Evolutionary conservation across 1,140 invertebrate species (phyloP).

Genomic region (Lycorma delicatula): DNA sequence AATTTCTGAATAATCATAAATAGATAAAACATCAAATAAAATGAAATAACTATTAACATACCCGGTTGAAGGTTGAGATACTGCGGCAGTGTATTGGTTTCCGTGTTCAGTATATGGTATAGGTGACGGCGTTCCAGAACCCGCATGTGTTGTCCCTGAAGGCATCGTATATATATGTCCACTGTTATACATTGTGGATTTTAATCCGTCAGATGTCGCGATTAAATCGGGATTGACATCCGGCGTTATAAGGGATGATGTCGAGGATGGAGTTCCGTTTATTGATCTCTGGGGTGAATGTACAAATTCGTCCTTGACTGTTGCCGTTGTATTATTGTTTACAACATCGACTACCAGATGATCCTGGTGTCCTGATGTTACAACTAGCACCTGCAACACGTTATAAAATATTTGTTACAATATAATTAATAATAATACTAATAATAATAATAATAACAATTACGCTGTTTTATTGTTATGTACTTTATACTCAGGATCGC

Average conservation of each 20-base stretch:
- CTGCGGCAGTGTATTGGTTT: conserved; percentile 42
- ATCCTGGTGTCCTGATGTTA: conserved; percentile 31
- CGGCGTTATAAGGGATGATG: conserved; percentile 40
- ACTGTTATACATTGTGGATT: conserved; percentile 35
- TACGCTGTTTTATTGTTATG: no score
- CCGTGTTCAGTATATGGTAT: conserved; percentile 44
- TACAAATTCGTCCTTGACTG: conserved; percentile 41
- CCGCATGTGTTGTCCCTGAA: conserved; percentile 32
- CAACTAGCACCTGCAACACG: conserved; percentile 36
- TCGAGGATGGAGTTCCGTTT: conserved; percentile 42
- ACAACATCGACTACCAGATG: conserved; percentile 42
- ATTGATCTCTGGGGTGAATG: conserved; percentile 41
- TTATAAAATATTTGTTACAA: conserved; percentile 20
- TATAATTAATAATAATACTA: conserved; percentile 29
- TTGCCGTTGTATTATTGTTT: conserved; percentile 33
- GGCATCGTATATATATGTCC: conserved; percentile 40
- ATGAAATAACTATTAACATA: no score
- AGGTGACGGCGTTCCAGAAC: conserved; percentile 42
- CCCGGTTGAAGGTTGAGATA: conserved; percentile 42
- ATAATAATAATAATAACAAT: no score
- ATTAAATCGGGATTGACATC: conserved; percentile 41
- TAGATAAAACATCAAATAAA: no score
- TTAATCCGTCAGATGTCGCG: conserved; percentile 44
- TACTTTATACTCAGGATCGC: no score
- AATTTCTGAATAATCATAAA: no score